phyloP scores from a whole-genome alignment of 2,113 vertebrate genomes.

The Chlorodrepanis virens region DNA sequence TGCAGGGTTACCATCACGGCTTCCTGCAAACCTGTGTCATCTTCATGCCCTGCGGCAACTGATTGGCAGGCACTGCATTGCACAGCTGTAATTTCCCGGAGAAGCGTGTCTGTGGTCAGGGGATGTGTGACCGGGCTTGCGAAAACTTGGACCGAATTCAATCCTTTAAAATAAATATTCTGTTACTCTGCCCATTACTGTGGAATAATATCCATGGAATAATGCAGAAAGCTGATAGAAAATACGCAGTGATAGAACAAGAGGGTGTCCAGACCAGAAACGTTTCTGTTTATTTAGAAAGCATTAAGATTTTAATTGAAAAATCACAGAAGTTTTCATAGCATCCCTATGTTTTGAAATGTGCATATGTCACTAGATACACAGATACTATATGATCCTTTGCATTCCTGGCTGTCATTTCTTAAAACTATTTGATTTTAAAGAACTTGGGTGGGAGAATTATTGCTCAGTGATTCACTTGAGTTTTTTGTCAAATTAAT shows the following conservation, averaged over 20 bases:
- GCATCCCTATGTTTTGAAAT: neutral
- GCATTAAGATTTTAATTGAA: neutral
- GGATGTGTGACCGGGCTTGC: neutral
- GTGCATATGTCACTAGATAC: neutral
- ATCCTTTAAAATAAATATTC: neutral
- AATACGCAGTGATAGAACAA: neutral
- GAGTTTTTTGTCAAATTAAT: neutral
- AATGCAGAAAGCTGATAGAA: neutral
- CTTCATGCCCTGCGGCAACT: neutral
- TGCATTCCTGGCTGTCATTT: neutral
- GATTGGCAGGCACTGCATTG: neutral
- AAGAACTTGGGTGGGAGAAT: neutral
- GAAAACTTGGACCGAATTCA: neutral
- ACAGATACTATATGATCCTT: neutral
- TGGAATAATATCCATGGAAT: neutral
- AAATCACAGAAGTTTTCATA: neutral
- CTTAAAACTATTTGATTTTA: neutral
- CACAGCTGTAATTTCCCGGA: accelerated
- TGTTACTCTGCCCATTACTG: neutral
- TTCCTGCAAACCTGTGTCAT: neutral
- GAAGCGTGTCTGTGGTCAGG: neutral
- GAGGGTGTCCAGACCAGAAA: neutral
- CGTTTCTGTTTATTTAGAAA: neutral
- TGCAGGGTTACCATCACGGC: accelerated
- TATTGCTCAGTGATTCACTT: neutral